Evolutionary conservation across 2,888 invertebrate species (phyloP).

Genomic region (Rotaria macrura): DNA sequence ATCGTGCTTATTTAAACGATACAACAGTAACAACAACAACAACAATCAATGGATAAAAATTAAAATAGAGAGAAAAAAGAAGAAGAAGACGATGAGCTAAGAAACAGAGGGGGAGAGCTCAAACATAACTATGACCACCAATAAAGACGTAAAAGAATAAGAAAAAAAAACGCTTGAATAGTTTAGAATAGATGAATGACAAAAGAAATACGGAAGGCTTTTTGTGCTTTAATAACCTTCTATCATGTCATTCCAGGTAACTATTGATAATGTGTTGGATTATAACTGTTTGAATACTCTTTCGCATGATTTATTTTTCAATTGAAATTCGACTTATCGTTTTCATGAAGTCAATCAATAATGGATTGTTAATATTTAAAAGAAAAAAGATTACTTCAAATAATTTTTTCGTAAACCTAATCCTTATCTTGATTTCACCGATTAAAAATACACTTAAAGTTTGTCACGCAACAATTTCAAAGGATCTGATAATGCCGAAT

Average conservation of each 20-base stretch:
- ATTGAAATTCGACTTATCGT: background rate
- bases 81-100: background rate
- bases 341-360: background rate
- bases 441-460: too few species aligned
- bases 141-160: background rate
- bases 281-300: background rate
- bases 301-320: background rate
- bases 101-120: background rate
- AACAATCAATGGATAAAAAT: background rate
- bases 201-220: background rate
- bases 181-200: background rate
- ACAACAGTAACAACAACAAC: background rate
- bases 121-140: background rate
- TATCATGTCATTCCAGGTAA: background rate
- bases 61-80: background rate
- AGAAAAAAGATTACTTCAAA: too few species aligned
- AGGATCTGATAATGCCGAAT: too few species aligned
- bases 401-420: too few species aligned
- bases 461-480: too few species aligned
- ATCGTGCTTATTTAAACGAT: too few species aligned
- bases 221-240: background rate
- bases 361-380: too few species aligned
- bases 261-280: background rate
- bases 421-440: too few species aligned
- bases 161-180: background rate